These are phyloP conservation scores for Formicarius rufipectus DNA, from an alignment of 2,113 vertebrate species.

Conservation along the genomic window DNA sequence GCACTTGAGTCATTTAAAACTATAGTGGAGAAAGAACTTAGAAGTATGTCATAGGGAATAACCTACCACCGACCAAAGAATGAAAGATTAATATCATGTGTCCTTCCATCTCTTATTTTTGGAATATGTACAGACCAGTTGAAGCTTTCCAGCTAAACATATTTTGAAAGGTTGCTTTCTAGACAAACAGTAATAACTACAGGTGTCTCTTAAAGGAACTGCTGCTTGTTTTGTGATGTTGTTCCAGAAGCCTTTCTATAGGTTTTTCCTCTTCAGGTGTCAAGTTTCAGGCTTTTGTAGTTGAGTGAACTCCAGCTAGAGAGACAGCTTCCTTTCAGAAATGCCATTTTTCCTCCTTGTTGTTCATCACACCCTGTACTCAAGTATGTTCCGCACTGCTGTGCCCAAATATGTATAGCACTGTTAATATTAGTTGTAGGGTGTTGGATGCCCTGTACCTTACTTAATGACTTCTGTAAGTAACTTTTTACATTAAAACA, in stretches of 20 bases:
- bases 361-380: neutral
- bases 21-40: neutral
- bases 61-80: neutral
- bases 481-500: neutral
- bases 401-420: neutral
- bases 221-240: neutral
- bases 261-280: neutral
- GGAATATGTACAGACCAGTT: neutral
- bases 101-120: neutral
- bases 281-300: neutral
- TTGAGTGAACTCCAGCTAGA: neutral
- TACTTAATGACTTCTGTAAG: neutral
- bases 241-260: neutral
- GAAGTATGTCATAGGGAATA: neutral
- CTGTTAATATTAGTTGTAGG: neutral
- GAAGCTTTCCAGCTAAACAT: neutral
- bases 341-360: neutral
- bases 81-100: neutral
- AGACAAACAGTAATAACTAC: neutral
- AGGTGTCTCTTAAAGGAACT: neutral
- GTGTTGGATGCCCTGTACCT: neutral
- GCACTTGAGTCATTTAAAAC: conserved; percentile 20
- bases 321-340: neutral
- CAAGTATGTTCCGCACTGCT: neutral
- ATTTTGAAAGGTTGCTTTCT: neutral